Percentiles rank a stretch among this genome's conserved stretches.
These are phyloP conservation scores for Enteromius afrohamiltoni DNA, from an alignment of 2,797 vertebrate species.

Conservation along the genomic window DNA sequence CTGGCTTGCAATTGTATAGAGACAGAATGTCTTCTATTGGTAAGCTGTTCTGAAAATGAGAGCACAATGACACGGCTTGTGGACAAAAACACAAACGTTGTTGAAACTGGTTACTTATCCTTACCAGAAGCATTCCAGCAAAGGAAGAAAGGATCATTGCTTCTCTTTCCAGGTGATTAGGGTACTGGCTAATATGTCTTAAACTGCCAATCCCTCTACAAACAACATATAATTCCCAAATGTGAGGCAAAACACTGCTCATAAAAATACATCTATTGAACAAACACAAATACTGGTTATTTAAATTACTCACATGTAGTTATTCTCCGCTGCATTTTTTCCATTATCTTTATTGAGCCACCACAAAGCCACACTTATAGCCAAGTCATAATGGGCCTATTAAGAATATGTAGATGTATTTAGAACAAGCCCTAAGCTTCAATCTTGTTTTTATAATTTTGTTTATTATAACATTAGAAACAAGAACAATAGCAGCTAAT, in stretches of 20 bases:
- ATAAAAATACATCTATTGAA: not conserved
- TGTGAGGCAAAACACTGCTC: not conserved
- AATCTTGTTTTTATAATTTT: not conserved
- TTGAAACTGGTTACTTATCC: constrained; percentile 11
- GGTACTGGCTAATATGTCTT: constrained; percentile 65
- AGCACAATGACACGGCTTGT: not conserved
- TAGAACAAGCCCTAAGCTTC: not conserved
- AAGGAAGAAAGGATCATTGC: constrained; percentile 91
- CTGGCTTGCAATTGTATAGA: constrained; percentile 80
- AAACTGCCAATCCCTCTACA: constrained; percentile 60
- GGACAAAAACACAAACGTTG: not conserved
- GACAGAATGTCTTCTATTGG: constrained; percentile 84
- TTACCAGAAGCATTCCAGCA: constrained; percentile 86
- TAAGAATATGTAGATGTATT: constrained; percentile 17
- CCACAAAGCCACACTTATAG: constrained; percentile 79
- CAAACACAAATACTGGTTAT: not conserved
- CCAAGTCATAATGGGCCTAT: constrained; percentile 87
- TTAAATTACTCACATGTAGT: constrained; percentile 69
- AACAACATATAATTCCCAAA: constrained; percentile 46
- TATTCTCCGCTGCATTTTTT: constrained; percentile 58
- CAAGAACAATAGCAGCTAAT: not conserved
- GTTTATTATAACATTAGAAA: not conserved
- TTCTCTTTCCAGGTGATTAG: constrained; percentile 78
- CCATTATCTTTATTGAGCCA: constrained; percentile 77
- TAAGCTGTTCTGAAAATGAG: constrained; percentile 77